phyloP scores from a whole-genome alignment of 2,113 vertebrate genomes.

The Cyrtonyx montezumae region DNA sequence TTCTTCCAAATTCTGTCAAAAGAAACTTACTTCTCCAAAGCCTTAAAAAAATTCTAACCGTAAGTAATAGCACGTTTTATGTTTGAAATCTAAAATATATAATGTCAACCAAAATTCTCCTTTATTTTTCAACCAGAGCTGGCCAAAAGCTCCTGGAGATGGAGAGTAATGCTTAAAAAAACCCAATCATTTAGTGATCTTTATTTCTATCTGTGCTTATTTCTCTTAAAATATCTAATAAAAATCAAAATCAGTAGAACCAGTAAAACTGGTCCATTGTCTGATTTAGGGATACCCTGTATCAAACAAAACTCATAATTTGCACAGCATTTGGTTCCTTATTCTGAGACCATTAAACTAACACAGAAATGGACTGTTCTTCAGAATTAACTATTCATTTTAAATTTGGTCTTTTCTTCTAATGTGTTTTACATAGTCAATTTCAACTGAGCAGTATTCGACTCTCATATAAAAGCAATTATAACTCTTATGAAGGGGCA shows the following conservation, averaged over 20 bases:
- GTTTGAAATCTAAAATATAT: neutral
- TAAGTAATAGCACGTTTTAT: neutral
- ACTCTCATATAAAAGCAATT: neutral
- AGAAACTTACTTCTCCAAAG: neutral
- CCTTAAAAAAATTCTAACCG: neutral
- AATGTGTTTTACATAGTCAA: neutral
- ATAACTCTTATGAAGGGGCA: neutral
- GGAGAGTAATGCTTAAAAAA: neutral
- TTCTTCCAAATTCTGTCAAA: neutral
- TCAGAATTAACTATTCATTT: neutral
- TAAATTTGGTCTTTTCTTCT: neutral
- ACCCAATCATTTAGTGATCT: neutral
- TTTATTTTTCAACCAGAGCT: neutral
- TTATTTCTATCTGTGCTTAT: neutral
- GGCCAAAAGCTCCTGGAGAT: neutral
- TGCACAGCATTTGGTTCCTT: neutral
- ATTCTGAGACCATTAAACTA: neutral
- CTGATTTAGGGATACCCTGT: neutral
- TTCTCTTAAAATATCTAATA: neutral
- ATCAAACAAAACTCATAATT: neutral
- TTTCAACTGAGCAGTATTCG: neutral
- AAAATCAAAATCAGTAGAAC: neutral
- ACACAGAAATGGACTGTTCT: neutral
- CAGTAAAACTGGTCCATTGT: neutral
- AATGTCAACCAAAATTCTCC: neutral